Base-by-base conservation (phyloP, 2,888 invertebrate genomes). In the Sinopyrophorus schimmeli region DNA sequence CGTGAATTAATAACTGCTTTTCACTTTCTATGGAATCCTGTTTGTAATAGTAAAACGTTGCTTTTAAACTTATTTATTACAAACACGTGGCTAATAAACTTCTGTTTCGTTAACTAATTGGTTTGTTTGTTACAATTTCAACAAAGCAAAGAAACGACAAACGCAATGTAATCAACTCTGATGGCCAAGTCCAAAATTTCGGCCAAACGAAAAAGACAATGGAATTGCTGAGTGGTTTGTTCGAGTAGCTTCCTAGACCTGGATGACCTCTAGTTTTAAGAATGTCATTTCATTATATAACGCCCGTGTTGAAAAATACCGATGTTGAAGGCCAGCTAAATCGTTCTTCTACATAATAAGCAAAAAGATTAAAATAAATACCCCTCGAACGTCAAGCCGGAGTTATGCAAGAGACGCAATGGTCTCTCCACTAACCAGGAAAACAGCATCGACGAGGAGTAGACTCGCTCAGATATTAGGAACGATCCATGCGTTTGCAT, bases 281-380 rank as follows among this genome's bases (percentile, higher is more conserved):
- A 66, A 66, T 67, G 66, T 66, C 65, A 65, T 55, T 62, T 57
- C 59, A 60, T 66, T 66, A 58, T 60, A 59, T 63, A 66, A 66
- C 54, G 14, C 51, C 50, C 55, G 60, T n/a, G n/a, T n/a, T n/a
- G n/a, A n/a, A 56, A 59, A 57, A 53, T 63, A 62, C 62, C 64
- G 62, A 63, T 58, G 62, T 63, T 58, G 65, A 67, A 67, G 67
- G 67, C 57, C 65, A 60, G 58, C 11, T 17, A 15, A 28, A 7
- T 10, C 7, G 27, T 28, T 14, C n/a, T 12, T 28, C 3, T 7
- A 14, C 12, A 27, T 11, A 27, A 6, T 11, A 6, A 6, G n/a
- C 20, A 23, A n/a, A 2, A 5, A 23, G 9, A 23, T n/a, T 9
- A 23, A 23, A 3, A 23, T 9, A 3, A 5, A 23, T 23, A n/a